Evolutionary conservation across 2,797 vertebrate species (phyloP).

Genomic region (Tenualosa ilisha): DNA sequence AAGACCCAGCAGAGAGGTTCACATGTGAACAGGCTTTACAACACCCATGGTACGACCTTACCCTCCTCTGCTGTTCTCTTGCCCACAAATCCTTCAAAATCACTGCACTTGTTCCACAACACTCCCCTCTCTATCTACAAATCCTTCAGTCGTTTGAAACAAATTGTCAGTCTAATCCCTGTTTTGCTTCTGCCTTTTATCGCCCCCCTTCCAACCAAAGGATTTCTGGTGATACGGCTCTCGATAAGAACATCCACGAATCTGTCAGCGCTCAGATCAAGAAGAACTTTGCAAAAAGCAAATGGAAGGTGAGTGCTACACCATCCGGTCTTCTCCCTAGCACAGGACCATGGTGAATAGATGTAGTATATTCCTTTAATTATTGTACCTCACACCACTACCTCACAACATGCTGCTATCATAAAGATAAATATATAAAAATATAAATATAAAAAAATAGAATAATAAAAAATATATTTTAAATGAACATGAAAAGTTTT

Average conservation of each 20-base stretch:
- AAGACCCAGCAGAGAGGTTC: slow-evolving; percentile 86
- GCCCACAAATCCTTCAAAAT: background rate
- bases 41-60: slow-evolving; percentile 86
- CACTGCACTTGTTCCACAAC: background rate
- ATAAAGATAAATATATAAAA: background rate
- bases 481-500: too few species aligned
- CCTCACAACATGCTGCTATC: background rate
- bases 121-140: background rate
- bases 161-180: background rate
- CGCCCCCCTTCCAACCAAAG: slow-evolving; percentile 61
- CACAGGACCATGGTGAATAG: background rate
- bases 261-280: slow-evolving; percentile 96
- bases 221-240: slow-evolving; percentile 94
- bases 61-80: background rate
- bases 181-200: background rate
- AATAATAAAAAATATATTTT: too few species aligned
- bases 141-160: background rate
- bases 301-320: slow-evolving; percentile 89
- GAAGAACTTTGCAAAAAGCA: slow-evolving; percentile 99
- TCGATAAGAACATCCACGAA: slow-evolving; percentile 97
- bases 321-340: background rate
- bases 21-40: slow-evolving; percentile 93
- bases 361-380: background rate
- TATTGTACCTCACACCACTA: background rate
- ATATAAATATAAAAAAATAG: too few species aligned